Evolutionary conservation across 2,797 vertebrate species (phyloP), one percentile per base, ranked within the genome.

Genomic region (Myripristis murdjan): DNA sequence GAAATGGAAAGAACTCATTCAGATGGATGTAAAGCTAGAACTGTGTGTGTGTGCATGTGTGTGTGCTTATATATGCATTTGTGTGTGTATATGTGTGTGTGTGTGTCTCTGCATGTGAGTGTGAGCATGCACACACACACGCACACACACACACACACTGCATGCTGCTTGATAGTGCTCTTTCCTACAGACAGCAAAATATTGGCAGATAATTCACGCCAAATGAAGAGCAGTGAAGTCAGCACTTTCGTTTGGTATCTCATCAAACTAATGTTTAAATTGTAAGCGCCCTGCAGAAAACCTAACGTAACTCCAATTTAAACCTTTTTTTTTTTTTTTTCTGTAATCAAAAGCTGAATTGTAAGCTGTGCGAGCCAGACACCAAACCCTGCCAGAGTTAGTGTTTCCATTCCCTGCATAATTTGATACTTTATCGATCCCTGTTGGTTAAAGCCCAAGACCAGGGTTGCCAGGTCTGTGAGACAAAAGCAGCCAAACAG

Each of bases 1-100:
- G 75, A 87, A 87, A 79, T 84, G 80, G 86, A 91, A 84, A 70
- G 62, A 81, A 85, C 73, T 89, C 75, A 82, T 92, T 91, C 75
- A 81, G 73, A 83, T 77, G 66, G 76, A 87, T 81, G 85, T 83
- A 87, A 86, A 82, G 79, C 76, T 72, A 58, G 67, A 23, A 26
- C 20, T 70, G 44, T 55, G 15, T 71, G 24, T 24, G 33, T 72
- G 14, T 26, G 48, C 68, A 54, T 67, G 55, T 52, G 35, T 51
- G 57, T 39, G 20, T 56, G 53, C 64, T 33, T 58, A 20, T 70
- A 44, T 69, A 54, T 69, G 56, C 53, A 37, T 56, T 16, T 52
- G 61, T 15, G 5, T 63, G 55, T 57, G 6, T 20, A 24, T 39
- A 9, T 9, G 39, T 67, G 59, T n/a, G 16, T 56, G 4, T 16